These are phyloP conservation scores for Unio delphinus DNA, from an alignment of 2,888 invertebrate genomes.

Conservation along the genomic window DNA sequence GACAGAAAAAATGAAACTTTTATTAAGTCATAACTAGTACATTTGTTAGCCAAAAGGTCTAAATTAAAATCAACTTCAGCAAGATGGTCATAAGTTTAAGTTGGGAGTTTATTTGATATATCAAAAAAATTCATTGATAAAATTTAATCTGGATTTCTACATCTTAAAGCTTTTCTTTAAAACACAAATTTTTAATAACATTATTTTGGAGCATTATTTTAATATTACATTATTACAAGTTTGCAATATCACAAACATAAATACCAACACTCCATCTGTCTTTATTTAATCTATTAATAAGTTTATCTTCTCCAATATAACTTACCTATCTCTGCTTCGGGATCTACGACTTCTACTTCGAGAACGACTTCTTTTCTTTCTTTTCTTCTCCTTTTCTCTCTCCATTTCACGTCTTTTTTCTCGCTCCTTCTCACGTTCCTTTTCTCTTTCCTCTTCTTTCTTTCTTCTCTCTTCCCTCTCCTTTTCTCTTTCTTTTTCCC, in stretches of 20 bases:
- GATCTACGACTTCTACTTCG: conserved; percentile 43
- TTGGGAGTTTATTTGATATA: too few species aligned
- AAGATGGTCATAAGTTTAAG: too few species aligned
- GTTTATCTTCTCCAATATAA: background rate
- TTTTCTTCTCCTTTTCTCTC: conserved; percentile 48
- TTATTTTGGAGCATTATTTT: background rate
- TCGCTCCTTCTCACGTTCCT: conserved; percentile 74
- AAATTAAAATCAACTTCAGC: too few species aligned
- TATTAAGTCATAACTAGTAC: too few species aligned
- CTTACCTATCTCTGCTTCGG: conserved; percentile 49
- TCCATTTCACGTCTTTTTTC: conserved; percentile 74
- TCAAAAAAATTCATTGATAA: too few species aligned
- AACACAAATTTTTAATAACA: background rate
- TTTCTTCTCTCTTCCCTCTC: conserved; percentile 72
- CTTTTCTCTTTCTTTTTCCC: conserved; percentile 75
- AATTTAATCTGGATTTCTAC: background rate
- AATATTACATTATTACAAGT: background rate
- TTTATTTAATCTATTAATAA: background rate
- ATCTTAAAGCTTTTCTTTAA: background rate
- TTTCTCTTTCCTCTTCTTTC: conserved; percentile 49
- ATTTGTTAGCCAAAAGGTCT: too few species aligned
- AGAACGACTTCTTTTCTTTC: conserved; percentile 31
- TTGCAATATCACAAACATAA: background rate
- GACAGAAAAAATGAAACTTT: background rate
- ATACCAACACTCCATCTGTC: too few species aligned